A percentile compares a stretch with the other conserved stretches of the same genome.
Evolutionary conservation across 2,797 vertebrate genomes (phyloP).

Genomic region (Chrysocyon brachyurus): DNA sequence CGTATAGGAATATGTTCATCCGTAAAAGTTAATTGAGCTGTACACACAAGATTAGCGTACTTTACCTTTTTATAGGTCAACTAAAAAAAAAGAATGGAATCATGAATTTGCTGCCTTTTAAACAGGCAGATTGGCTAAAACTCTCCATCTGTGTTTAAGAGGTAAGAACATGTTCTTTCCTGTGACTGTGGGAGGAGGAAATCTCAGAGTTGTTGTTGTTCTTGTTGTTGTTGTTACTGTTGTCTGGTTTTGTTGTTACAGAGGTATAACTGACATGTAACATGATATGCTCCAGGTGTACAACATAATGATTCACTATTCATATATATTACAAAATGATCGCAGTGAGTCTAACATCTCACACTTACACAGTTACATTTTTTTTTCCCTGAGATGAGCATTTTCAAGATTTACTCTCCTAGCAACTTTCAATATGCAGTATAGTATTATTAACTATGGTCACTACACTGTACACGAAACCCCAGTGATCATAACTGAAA

Average conservation of each 20-base stretch:
- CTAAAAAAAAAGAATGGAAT: slow-evolving; percentile 59
- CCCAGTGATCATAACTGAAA: slow-evolving; percentile 13
- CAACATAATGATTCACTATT: not conserved
- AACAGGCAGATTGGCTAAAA: not conserved
- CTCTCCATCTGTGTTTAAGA: not conserved
- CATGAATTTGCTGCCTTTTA: slow-evolving; percentile 27
- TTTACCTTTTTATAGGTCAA: slow-evolving; percentile 66
- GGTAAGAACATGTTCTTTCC: not conserved
- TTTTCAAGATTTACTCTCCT: not conserved
- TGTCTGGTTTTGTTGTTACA: not conserved
- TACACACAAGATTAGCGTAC: not conserved
- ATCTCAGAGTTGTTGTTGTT: not conserved
- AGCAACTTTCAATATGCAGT: not conserved
- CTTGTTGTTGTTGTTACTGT: not conserved
- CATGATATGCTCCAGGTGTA: not conserved
- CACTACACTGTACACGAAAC: not conserved
- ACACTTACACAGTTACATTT: not conserved
- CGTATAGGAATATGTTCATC: not conserved
- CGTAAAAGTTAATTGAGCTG: slow-evolving; percentile 66
- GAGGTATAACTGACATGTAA: not conserved
- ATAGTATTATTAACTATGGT: not conserved
- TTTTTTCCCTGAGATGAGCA: not conserved
- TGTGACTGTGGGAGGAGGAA: slow-evolving; percentile 41
- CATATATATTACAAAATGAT: not conserved
- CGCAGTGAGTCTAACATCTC: not conserved